phyloP scores from a whole-genome alignment of 2,888 invertebrate species.

The Ceriagrion tenellum region DNA sequence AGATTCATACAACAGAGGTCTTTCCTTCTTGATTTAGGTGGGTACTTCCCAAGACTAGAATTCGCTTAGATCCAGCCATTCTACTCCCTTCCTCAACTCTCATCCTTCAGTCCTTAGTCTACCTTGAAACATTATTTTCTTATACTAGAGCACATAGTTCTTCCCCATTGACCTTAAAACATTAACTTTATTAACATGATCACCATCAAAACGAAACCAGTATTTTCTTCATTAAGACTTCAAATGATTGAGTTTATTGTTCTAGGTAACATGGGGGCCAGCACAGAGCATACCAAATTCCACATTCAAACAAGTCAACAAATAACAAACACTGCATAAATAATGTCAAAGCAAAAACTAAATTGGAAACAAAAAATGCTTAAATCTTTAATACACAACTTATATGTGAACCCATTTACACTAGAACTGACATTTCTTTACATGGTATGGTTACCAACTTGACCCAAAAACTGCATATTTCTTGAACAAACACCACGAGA shows the following conservation, averaged over 20 bases:
- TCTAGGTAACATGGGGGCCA: background rate
- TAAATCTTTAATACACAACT: background rate
- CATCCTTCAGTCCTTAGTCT: no score
- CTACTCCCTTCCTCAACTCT: no score
- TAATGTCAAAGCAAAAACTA: background rate
- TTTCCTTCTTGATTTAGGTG: no score
- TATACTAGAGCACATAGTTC: no score
- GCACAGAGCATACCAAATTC: background rate
- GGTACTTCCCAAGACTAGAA: no score
- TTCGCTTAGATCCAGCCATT: no score
- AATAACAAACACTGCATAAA: background rate
- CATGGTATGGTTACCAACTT: background rate
- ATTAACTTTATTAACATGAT: no score
- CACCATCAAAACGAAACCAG: background rate
- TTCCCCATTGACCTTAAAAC: no score
- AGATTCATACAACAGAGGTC: no score
- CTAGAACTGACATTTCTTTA: background rate
- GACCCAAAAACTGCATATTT: background rate
- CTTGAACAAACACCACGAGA: no score
- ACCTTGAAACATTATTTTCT: no score
- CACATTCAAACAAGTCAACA: constrained; percentile 1
- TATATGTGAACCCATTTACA: background rate
- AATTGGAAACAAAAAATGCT: background rate
- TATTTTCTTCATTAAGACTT: background rate
- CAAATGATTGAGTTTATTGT: background rate